Percentiles rank a stretch among this genome's conserved stretches.
phyloP scores from a whole-genome alignment of 2,113 vertebrate genomes.

The Cyanistes caeruleus region DNA sequence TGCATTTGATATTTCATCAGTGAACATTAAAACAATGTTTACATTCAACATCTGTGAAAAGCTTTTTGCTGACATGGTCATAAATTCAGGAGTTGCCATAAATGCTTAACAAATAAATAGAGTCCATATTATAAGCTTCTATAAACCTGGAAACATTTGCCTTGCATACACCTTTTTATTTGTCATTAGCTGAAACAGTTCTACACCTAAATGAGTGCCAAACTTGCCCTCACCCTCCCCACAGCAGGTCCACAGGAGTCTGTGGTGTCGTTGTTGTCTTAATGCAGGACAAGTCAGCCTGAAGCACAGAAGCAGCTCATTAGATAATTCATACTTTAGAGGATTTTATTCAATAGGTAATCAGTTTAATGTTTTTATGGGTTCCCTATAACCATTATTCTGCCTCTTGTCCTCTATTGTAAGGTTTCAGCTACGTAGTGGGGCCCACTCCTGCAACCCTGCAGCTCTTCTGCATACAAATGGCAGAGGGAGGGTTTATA shows the following conservation, averaged over 20 bases:
- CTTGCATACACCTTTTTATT: background rate
- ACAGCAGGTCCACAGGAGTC: background rate
- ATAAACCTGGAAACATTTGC: slow-evolving; percentile 6
- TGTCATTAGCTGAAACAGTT: background rate
- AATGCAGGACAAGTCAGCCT: background rate
- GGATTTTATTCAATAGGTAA: slow-evolving; percentile 30
- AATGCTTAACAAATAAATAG: slow-evolving; percentile 1
- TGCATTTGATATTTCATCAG: background rate
- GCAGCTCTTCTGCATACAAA: slow-evolving; percentile 4
- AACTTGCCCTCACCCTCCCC: background rate
- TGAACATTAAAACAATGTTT: slow-evolving; percentile 13
- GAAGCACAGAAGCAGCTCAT: slow-evolving; percentile 1
- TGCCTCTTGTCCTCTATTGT: slow-evolving; percentile 55
- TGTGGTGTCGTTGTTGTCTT: background rate
- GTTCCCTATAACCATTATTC: slow-evolving; percentile 51
- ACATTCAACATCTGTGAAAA: slow-evolving; percentile 12
- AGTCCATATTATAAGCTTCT: background rate
- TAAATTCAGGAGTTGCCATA: background rate
- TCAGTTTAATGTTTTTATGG: slow-evolving; percentile 44
- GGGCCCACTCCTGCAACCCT: background rate
- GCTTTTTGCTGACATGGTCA: background rate
- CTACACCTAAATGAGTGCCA: background rate
- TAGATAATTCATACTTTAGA: slow-evolving; percentile 48
- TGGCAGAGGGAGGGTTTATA: background rate
- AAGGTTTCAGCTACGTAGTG: slow-evolving; percentile 31